phyloP scores from a whole-genome alignment of 2,888 invertebrate species.

The Ypsolopha sequella region DNA sequence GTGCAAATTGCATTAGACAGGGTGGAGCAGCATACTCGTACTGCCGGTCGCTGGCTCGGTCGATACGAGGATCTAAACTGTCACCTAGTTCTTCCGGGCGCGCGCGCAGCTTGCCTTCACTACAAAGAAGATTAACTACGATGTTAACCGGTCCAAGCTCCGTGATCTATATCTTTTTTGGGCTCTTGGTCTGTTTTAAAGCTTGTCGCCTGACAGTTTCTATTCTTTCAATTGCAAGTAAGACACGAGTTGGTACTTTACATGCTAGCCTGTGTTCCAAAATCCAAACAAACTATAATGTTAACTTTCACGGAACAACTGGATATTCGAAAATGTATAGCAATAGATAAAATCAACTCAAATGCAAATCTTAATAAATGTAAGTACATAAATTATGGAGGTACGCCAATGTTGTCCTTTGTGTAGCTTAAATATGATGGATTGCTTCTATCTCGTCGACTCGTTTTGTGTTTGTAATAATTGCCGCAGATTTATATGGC shows the following conservation, averaged over 20 bases:
- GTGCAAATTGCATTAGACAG: slow-evolving; percentile 12
- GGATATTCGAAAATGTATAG: background rate
- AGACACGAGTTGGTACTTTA: background rate
- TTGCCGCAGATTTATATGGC: background rate
- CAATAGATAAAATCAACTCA: background rate
- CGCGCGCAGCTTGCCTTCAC: slow-evolving; percentile 26
- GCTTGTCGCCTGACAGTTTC: slow-evolving; percentile 5
- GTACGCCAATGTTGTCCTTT: no score
- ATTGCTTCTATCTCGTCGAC: no score
- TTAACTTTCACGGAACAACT: background rate
- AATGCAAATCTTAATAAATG: background rate
- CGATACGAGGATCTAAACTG: slow-evolving; percentile 51
- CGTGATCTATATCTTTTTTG: slow-evolving; percentile 13
- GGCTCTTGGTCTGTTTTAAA: slow-evolving; percentile 14
- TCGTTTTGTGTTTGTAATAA: no score
- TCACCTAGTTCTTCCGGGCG: slow-evolving; percentile 42
- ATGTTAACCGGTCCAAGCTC: slow-evolving; percentile 23
- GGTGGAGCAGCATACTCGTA: slow-evolving; percentile 25
- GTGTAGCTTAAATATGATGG: no score
- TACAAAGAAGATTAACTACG: slow-evolving; percentile 29
- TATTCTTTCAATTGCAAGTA: background rate
- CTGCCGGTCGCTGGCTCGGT: slow-evolving; percentile 23
- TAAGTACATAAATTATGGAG: no score
- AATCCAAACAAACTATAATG: background rate
- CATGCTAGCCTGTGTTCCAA: background rate